These are phyloP conservation scores for Atlantisia rogersi DNA, from an alignment of 2,113 vertebrate genomes.

Conservation along the genomic window DNA sequence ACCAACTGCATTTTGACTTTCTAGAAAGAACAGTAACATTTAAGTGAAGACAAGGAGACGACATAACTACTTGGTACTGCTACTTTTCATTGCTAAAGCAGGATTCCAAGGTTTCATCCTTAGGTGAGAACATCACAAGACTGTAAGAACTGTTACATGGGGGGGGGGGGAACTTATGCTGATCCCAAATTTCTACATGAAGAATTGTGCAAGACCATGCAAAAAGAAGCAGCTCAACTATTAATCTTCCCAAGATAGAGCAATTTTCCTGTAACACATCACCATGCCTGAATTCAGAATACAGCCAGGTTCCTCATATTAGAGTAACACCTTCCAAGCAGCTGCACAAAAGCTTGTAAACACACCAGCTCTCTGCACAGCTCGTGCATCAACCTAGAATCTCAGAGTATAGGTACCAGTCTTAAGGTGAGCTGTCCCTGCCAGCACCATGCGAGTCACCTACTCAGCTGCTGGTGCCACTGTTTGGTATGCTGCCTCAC, in stretches of 20 bases:
- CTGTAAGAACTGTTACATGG: background rate
- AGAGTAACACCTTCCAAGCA: background rate
- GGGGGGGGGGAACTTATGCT: background rate
- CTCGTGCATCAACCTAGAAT: background rate
- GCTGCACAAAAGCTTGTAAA: background rate
- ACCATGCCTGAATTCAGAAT: background rate
- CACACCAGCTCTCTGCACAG: background rate
- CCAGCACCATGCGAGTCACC: background rate
- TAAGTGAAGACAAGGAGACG: background rate
- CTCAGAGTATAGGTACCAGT: background rate
- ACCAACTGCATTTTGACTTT: conserved; percentile 8
- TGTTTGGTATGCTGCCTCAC: background rate
- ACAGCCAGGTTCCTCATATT: background rate
- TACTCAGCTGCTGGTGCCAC: background rate
- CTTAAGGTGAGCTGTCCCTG: background rate
- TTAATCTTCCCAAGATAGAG: background rate
- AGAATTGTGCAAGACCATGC: background rate
- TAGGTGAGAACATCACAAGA: background rate
- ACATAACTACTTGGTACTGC: background rate
- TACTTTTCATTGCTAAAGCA: background rate
- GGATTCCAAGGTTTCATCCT: background rate
- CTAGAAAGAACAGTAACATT: background rate
- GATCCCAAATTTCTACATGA: background rate
- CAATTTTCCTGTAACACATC: background rate
- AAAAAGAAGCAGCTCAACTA: background rate